phyloP scores from a whole-genome alignment of 2,797 vertebrate genomes.

The Xiphorhynchus erythropygius region DNA sequence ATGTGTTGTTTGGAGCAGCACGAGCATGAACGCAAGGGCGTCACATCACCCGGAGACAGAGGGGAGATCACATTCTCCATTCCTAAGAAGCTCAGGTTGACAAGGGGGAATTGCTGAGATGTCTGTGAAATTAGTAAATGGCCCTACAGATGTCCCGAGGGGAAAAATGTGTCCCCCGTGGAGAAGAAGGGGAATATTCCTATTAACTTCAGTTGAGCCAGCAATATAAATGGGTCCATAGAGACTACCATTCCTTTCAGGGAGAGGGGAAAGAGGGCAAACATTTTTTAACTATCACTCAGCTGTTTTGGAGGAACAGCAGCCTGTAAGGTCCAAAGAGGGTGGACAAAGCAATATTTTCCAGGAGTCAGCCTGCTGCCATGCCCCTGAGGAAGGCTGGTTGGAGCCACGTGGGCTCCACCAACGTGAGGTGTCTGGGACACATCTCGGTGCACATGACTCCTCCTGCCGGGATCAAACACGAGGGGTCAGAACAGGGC shows the following conservation, averaged over 20 bases:
- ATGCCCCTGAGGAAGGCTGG: neutral
- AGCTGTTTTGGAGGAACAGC: neutral
- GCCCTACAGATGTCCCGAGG: neutral
- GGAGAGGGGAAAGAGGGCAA: conserved; percentile 9
- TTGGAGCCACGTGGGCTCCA: neutral
- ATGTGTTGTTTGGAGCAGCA: conserved; percentile 70
- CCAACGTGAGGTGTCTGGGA: neutral
- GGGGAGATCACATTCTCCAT: neutral
- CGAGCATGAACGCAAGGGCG: conserved; percentile 28
- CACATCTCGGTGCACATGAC: neutral
- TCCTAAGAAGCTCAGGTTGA: conserved; percentile 47
- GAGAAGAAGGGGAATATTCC: conserved; percentile 36
- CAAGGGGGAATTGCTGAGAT: neutral
- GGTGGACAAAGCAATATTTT: conserved; percentile 8
- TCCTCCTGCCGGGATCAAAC: conserved; percentile 50
- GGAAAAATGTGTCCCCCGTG: neutral
- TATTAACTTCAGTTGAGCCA: conserved; percentile 6
- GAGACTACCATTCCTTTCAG: neutral
- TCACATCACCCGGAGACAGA: conserved; percentile 22
- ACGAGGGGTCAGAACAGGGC: neutral
- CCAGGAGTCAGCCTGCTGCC: neutral
- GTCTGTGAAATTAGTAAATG: conserved; percentile 34
- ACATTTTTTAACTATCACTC: conserved; percentile 12
- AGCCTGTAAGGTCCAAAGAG: neutral
- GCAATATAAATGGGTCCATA: neutral